Evolutionary conservation across 2,797 vertebrate species (phyloP).

Genomic region (Holocentrus rufus): DNA sequence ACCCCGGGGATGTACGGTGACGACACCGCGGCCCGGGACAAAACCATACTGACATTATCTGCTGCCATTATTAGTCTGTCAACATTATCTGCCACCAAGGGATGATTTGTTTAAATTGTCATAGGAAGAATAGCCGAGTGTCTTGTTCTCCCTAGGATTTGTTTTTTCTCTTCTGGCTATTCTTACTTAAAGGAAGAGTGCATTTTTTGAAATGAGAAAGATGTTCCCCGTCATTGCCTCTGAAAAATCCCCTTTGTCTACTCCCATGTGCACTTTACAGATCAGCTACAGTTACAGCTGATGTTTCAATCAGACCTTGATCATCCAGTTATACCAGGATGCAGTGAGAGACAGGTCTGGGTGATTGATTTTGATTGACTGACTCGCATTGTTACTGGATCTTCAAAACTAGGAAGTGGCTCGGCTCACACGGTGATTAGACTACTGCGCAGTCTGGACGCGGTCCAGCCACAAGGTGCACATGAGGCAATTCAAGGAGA

Average conservation of each 20-base stretch:
- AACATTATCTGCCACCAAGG: constrained; percentile 52
- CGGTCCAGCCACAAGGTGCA: constrained; percentile 72
- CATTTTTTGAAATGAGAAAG: background rate
- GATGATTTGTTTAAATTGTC: constrained; percentile 40
- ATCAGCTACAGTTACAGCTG: constrained; percentile 28
- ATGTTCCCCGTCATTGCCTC: constrained; percentile 20
- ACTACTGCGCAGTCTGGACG: constrained; percentile 73
- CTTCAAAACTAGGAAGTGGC: constrained; percentile 67
- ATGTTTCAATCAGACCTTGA: constrained; percentile 48
- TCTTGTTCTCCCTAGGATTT: no score
- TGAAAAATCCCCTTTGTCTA: background rate
- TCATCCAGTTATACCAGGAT: constrained; percentile 38
- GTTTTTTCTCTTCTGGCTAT: constrained; percentile 43
- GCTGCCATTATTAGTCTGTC: constrained; percentile 61
- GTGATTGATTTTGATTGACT: constrained; percentile 66
- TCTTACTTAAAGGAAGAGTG: background rate
- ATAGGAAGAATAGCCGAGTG: constrained; percentile 8
- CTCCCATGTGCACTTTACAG: constrained; percentile 26
- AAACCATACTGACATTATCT: constrained; percentile 58
- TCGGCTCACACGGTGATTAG: constrained; percentile 64
- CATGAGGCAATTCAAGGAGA: constrained; percentile 63
- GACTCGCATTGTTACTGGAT: constrained; percentile 65
- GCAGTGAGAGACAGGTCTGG: constrained; percentile 40
- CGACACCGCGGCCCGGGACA: constrained; percentile 51
- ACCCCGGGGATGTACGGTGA: constrained; percentile 48